A percentile compares a stretch with the other conserved stretches of the same genome.
Conservation (phyloP, 2,797 vertebrate species). For the Etheostoma perlongum region DNA sequence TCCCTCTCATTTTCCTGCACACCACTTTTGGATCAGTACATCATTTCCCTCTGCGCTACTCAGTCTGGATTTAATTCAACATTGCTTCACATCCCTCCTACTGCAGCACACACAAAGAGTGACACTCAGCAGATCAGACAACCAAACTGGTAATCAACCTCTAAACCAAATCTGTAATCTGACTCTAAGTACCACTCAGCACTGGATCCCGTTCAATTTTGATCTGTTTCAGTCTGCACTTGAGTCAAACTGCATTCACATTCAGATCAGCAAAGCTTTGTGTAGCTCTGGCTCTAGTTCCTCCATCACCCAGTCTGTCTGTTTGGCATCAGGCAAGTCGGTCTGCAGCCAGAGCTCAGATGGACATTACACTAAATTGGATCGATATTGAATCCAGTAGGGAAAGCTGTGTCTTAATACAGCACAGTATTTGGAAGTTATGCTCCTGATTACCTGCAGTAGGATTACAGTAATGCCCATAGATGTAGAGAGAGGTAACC, state of each 20-base stretch:
- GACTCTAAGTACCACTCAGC: constrained; percentile 50
- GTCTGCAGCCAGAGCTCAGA: constrained; percentile 63
- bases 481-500: constrained; percentile 15
- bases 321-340: constrained; percentile 51
- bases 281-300: constrained; percentile 54
- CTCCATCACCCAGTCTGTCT: constrained; percentile 47
- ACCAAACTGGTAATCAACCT: constrained; percentile 57
- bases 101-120: constrained; percentile 25
- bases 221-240: constrained; percentile 55
- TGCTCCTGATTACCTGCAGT: constrained; percentile 56
- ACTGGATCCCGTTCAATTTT: constrained; percentile 42
- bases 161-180: constrained; percentile 69
- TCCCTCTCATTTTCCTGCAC: not conserved
- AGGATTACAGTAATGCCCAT: constrained; percentile 45
- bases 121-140: constrained; percentile 36
- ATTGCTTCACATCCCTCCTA: constrained; percentile 40
- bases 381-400: constrained; percentile 71
- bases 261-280: constrained; percentile 62
- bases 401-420: constrained; percentile 63
- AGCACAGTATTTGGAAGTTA: constrained; percentile 41
- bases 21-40: constrained; percentile 18
- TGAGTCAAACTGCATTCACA: constrained; percentile 58
- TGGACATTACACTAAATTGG: constrained; percentile 72
- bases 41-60: constrained; percentile 3
- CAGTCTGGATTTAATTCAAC: constrained; percentile 26